Evolutionary conservation across 2,113 vertebrate genomes (phyloP).

Genomic region (Piprites chloris): DNA sequence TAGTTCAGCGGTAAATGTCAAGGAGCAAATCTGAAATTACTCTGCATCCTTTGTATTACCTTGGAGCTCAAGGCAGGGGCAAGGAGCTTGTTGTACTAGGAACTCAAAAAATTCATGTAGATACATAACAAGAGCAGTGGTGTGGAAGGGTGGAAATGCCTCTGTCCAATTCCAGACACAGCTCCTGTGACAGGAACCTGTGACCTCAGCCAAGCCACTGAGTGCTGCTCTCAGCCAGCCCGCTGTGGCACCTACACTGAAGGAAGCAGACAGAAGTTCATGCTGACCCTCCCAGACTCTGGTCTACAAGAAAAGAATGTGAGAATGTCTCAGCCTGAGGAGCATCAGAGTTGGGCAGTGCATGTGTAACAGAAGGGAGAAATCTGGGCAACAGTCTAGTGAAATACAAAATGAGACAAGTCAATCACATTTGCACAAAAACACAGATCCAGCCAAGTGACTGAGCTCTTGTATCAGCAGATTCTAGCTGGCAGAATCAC

Average conservation of each 20-base stretch:
- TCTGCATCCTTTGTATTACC: neutral
- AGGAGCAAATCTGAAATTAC: neutral
- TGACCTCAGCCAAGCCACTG: neutral
- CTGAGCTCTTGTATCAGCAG: neutral
- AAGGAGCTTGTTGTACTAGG: neutral
- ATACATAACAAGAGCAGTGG: neutral
- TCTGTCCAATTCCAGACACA: neutral
- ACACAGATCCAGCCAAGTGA: conserved; percentile 9
- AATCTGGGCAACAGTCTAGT: conserved; percentile 20
- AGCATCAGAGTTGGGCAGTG: neutral
- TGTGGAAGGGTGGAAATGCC: neutral
- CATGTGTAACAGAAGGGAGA: conserved; percentile 20
- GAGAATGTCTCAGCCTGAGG: neutral
- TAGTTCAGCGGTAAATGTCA: neutral
- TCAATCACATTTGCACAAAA: conserved; percentile 28
- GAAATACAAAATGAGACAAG: conserved; percentile 28
- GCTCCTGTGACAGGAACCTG: neutral
- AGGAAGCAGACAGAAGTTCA: neutral
- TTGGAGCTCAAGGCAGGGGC: neutral
- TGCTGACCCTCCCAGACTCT: neutral
- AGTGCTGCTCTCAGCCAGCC: neutral
- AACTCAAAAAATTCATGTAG: neutral
- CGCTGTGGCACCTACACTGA: neutral
- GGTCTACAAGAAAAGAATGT: neutral
- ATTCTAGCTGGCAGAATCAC: neutral